Evolutionary conservation across 2,888 invertebrate genomes (phyloP), one percentile per base, ranked within the genome.

Genomic region (Syrista parreyssii): DNA sequence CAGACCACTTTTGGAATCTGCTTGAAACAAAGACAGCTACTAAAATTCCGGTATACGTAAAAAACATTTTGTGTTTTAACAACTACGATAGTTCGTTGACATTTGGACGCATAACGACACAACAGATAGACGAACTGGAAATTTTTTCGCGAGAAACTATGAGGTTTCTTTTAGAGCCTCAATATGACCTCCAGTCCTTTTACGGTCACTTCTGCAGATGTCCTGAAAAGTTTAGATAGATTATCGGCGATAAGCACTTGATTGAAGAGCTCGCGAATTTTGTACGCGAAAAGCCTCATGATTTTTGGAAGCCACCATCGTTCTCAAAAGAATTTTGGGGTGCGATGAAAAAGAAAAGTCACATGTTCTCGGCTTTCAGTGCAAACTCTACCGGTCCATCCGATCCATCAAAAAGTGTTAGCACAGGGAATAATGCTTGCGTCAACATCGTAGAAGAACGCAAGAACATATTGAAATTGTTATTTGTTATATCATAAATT

Each of bases 1-100:
- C 31, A 3, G 30, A 33, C 30, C 69, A 73, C 35, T 78, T 78
- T 74, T 78, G 78, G 78, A 36, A 72, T 40, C 73, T 76, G 40
- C 68, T 79, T 36, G 36, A 76, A 71, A 68, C 35, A 15, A 74
- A 76, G 34, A 72, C 76, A 34, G 69, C 30, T 6, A 12, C 72
- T 32, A 36, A 35, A n/a, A 74, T 79, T 34, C 79, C 74, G 15
- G 36, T 68, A 12, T 76, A 79, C 33, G 30, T 79, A 15, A 79
- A 79, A 73, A 78, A 79, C 72, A 79, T 79, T 73, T 68, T 79
- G 68, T 76, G 75, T 11, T 78, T 79, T 31, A 78, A 79, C 36
- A 78, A 71, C 36, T 79, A 68, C 68, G 55, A 75, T 9, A 78
- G 72, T 68, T 77, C 75, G 40, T n/a, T 79, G 68, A 36, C 76